Evolutionary conservation across 2,113 vertebrate genomes (phyloP), one percentile per base, ranked within the genome.

Genomic region (Perccottus glenii): DNA sequence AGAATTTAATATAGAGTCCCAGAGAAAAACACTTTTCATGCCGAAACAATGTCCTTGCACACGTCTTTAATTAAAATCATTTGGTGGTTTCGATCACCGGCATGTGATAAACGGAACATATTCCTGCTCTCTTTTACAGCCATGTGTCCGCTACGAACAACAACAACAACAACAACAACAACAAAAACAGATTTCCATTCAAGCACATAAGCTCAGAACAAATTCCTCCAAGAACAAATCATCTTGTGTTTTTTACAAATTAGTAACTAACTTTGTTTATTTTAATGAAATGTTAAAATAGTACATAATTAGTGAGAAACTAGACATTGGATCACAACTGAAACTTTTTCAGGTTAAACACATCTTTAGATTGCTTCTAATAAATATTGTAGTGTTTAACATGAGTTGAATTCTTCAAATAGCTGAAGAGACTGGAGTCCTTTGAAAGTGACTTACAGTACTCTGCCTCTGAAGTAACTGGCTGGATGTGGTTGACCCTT

Each of bases 51-150:
- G 60, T 74, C 19, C 63, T 36, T 36, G 5, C 64, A 38, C 36
- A n/a, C 64, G 56, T 68, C 36, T 67, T 65, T 35, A 63, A 70
- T 70, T 74, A 38, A 64, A 81, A 72, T 50, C 76, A 75, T 51
- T 71, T 57, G 43, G 6, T 64, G 47, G 35, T 72, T 63, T 82
- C 66, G 67, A 42, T 61, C 53, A 16, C 11, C 61, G 33, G 35
- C 10, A 38, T 59, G 56, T 53, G 64, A 74, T 33, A 62, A 73
- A 58, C 44, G 44, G 60, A 71, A 86, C 81, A 72, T 19, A n/a
- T 14, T 64, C 42, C 59, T 50, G 9, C 69, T 77, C 27, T 46
- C 49, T 61, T 82, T 78, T 69, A 68, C 60, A 19, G 55, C 36
- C 61, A 63, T 40, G 43, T 56, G 27, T 75, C 51, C 75, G 40